A percentile compares a stretch with the other conserved stretches of the same genome.
phyloP scores from a whole-genome alignment of 2,113 vertebrate genomes.

The Osmerus mordax region DNA sequence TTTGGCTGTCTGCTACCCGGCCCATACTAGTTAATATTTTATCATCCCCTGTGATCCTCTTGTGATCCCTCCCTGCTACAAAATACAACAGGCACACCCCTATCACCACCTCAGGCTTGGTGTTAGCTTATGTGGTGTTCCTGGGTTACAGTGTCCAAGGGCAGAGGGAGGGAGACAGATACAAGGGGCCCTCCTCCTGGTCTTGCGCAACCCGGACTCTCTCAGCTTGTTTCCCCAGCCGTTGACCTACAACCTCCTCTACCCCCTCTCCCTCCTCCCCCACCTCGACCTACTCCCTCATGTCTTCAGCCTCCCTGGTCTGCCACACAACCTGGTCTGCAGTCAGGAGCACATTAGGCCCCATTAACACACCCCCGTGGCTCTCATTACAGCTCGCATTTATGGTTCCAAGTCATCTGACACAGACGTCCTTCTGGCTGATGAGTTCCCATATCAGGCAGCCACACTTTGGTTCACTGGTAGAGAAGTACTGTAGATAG shows the following conservation, averaged over 20 bases:
- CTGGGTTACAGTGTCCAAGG: slow-evolving; percentile 14
- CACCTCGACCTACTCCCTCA: no score
- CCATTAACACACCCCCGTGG: no score
- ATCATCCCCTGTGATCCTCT: slow-evolving; percentile 43
- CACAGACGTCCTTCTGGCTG: no score
- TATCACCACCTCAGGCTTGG: slow-evolving; percentile 11
- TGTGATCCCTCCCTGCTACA: slow-evolving; percentile 45
- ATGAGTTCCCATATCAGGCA: no score
- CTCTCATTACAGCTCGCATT: no score
- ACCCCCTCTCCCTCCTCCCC: no score
- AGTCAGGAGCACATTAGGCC: no score
- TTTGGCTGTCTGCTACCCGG: slow-evolving; percentile 59
- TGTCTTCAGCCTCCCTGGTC: no score
- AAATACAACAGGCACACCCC: slow-evolving; percentile 49
- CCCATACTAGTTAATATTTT: slow-evolving; percentile 63
- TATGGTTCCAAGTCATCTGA: no score
- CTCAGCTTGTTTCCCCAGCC: slow-evolving; percentile 25
- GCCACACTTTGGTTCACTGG: no score
- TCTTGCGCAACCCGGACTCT: slow-evolving; percentile 35
- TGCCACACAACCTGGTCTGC: no score
- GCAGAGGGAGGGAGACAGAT: neutral
- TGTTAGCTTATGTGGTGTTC: neutral
- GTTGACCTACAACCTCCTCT: neutral
- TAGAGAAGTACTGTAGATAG: no score
- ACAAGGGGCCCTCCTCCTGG: neutral